Percentiles rank a stretch among this genome's conserved stretches.
phyloP scores from a whole-genome alignment of 1,140 invertebrate species.

The Atta cephalotes region DNA sequence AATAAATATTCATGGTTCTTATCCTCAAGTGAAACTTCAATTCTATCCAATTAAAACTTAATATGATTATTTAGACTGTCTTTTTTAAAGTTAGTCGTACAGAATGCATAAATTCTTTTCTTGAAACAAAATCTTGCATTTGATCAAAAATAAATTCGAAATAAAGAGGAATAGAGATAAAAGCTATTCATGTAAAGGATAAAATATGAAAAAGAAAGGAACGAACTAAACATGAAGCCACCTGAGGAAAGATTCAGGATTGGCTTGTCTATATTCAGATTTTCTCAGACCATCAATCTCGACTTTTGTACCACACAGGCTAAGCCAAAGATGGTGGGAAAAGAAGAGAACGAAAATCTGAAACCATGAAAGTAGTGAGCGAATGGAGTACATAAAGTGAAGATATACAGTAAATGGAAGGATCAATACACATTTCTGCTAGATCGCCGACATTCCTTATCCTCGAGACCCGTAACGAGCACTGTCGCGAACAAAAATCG shows the following conservation, averaged over 20 bases:
- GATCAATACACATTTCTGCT: constrained; percentile 33
- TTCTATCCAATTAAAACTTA: neutral
- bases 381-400: constrained; percentile 43
- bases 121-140: neutral
- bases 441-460: constrained; percentile 50
- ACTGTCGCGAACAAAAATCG: constrained; percentile 48
- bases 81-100: neutral
- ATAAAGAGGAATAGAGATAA: constrained; percentile 1
- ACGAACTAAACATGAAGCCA: neutral
- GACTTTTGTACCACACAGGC: constrained; percentile 30
- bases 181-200: neutral
- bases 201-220: constrained; percentile 20
- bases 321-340: constrained; percentile 36
- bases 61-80: neutral
- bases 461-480: constrained; percentile 53
- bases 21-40: neutral
- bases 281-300: constrained; percentile 42
- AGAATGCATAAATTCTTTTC: neutral
- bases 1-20: neutral
- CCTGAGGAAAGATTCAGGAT: neutral
- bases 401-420: constrained; percentile 9
- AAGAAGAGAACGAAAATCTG: constrained; percentile 21
- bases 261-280: constrained; percentile 46
- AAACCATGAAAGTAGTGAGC: constrained; percentile 36
- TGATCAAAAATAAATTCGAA: constrained; percentile 11